Conservation (phyloP, 1,140 invertebrate species). For the Gonioctena quinquepunctata region DNA sequence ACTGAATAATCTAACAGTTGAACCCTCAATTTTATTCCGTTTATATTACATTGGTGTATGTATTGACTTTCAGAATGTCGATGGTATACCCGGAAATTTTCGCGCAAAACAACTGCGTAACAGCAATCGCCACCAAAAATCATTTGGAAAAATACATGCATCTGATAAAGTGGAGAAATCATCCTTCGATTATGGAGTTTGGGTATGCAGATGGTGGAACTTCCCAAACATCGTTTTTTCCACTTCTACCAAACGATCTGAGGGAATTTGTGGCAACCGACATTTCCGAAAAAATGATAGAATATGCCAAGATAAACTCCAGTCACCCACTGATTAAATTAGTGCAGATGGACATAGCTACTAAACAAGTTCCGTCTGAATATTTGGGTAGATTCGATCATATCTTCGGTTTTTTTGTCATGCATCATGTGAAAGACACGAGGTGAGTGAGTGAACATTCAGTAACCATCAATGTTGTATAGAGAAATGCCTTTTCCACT, state of each 20-base stretch:
- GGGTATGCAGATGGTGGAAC: constrained; percentile 9
- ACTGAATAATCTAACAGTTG: too few species aligned
- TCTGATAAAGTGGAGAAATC: constrained; percentile 4
- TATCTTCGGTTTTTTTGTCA: neutral
- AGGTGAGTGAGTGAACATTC: too few species aligned
- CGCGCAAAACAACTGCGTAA: neutral
- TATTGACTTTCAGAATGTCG: neutral
- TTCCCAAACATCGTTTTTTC: neutral
- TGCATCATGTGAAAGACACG: neutral
- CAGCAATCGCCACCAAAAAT: neutral
- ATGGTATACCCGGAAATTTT: neutral
- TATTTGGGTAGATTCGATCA: neutral
- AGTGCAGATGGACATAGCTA: neutral
- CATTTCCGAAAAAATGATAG: constrained; percentile 11
- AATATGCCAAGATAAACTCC: neutral
- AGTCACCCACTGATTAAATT: neutral
- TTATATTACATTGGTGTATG: too few species aligned
- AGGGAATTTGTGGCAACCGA: constrained; percentile 5
- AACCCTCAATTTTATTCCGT: too few species aligned
- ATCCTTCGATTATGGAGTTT: constrained; percentile 5
- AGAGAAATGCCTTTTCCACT: too few species aligned
- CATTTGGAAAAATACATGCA: constrained; percentile 1
- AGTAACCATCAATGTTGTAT: too few species aligned
- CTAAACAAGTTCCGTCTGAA: neutral
- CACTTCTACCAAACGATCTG: neutral